Conservation (phyloP, 2,113 vertebrate genomes). For the Rousettus leschenaultii region DNA sequence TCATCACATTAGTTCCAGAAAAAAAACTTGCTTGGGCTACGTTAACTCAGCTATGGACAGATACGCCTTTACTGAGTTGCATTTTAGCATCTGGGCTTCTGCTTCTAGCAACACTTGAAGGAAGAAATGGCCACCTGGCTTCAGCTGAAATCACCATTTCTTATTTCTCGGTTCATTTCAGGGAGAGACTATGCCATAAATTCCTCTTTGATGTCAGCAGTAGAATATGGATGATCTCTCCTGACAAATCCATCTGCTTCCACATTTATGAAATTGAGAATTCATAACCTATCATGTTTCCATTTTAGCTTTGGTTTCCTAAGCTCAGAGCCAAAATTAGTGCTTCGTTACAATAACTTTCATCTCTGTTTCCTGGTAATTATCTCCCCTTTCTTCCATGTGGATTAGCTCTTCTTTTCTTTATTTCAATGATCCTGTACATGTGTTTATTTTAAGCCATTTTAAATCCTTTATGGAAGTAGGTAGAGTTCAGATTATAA, state of each 20-base stretch:
- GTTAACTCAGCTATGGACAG: background rate
- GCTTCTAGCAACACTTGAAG: background rate
- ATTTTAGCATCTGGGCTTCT: background rate
- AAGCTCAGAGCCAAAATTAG: slow-evolving; percentile 64
- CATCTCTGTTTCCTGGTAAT: slow-evolving; percentile 56
- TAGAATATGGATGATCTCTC: background rate
- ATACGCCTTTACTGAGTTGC: background rate
- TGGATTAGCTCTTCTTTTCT: slow-evolving; percentile 62
- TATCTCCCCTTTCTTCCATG: slow-evolving; percentile 49
- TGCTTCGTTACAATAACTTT: slow-evolving; percentile 40
- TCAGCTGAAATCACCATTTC: background rate
- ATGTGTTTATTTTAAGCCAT: slow-evolving; percentile 65
- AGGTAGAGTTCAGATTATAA: slow-evolving; percentile 55
- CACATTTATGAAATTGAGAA: slow-evolving; percentile 8
- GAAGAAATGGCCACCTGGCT: background rate
- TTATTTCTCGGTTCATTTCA: background rate
- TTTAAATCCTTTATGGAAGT: slow-evolving; percentile 71
- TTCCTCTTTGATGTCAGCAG: slow-evolving; percentile 10
- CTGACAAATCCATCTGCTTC: slow-evolving; percentile 14
- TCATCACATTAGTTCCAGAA: background rate
- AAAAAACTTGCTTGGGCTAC: background rate
- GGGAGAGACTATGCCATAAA: background rate
- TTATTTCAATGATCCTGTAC: slow-evolving; percentile 50
- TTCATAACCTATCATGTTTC: slow-evolving; percentile 37
- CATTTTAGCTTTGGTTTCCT: slow-evolving; percentile 42